Conservation (phyloP, 2,797 vertebrate species). For the Periophthalmus magnuspinnatus region DNA sequence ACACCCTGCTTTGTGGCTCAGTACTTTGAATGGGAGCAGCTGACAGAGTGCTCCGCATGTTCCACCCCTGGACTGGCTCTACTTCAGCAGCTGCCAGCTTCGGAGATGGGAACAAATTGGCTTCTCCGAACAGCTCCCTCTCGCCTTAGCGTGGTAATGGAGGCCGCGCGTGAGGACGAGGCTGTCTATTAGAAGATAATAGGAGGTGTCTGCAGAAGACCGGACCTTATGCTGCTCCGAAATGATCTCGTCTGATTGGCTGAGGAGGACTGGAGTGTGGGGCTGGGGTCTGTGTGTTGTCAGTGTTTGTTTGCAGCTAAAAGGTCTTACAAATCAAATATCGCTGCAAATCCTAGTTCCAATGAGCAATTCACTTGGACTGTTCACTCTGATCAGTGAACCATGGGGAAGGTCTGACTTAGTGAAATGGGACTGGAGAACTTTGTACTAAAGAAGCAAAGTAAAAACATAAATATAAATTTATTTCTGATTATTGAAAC, state of each 20-base stretch:
- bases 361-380: neutral
- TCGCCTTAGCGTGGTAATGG: slow-evolving; percentile 29
- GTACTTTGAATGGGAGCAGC: slow-evolving; percentile 7
- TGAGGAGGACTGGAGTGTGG: slow-evolving; percentile 1
- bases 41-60: neutral
- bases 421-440: neutral
- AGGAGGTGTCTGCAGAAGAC: slow-evolving; percentile 20
- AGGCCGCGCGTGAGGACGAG: slow-evolving; percentile 16
- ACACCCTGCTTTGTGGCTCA: neutral
- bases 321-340: slow-evolving; percentile 10
- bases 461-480: neutral
- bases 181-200: slow-evolving; percentile 42
- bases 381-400: neutral
- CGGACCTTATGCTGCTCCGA: slow-evolving; percentile 23
- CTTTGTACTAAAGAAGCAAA: neutral
- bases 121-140: slow-evolving; percentile 7
- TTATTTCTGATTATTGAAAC: too few relatives aligned
- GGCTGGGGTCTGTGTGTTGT: neutral
- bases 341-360: neutral
- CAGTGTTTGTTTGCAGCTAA: slow-evolving; percentile 5
- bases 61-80: slow-evolving; percentile 14
- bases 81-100: slow-evolving; percentile 30
- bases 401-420: neutral
- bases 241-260: slow-evolving; percentile 23
- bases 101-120: slow-evolving; percentile 38